A percentile compares a stretch with the other conserved stretches of the same genome.
Evolutionary conservation across 1,140 invertebrate species (phyloP).

Genomic region (Medauroidea extradentata): DNA sequence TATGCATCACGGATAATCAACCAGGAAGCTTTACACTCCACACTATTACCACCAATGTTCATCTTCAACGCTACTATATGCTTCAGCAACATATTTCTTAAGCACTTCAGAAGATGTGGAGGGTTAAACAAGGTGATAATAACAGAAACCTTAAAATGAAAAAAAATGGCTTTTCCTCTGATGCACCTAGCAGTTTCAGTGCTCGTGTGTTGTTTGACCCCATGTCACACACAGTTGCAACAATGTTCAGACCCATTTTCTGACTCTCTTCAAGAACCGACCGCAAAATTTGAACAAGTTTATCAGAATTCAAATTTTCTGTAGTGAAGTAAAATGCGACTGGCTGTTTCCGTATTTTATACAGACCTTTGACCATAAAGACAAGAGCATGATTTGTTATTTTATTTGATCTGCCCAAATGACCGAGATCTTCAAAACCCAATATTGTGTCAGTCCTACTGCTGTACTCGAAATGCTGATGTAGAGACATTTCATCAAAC

Average conservation of each 20-base stretch:
- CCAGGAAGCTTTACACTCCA: too few relatives aligned
- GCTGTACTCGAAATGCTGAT: background rate
- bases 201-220: background rate
- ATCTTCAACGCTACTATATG: too few relatives aligned
- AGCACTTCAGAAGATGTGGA: background rate
- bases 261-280: too few relatives aligned
- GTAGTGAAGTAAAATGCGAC: slow-evolving; percentile 24
- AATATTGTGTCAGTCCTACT: slow-evolving; percentile 22
- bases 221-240: background rate
- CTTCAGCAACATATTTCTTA: too few relatives aligned
- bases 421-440: slow-evolving; percentile 29
- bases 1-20: too few relatives aligned
- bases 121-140: background rate
- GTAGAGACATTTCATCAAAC: too few relatives aligned
- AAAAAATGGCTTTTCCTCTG: background rate
- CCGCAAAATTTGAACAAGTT: too few relatives aligned
- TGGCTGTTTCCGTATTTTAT: slow-evolving; percentile 32
- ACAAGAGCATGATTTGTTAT: slow-evolving; percentile 36
- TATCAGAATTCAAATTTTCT: background rate
- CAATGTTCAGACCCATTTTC: background rate
- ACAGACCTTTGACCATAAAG: slow-evolving; percentile 34
- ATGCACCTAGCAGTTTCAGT: background rate
- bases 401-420: slow-evolving; percentile 9
- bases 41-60: too few relatives aligned
- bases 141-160: background rate